phyloP scores from a whole-genome alignment of 2,113 vertebrate species.

The Corythornis vintsioides region DNA sequence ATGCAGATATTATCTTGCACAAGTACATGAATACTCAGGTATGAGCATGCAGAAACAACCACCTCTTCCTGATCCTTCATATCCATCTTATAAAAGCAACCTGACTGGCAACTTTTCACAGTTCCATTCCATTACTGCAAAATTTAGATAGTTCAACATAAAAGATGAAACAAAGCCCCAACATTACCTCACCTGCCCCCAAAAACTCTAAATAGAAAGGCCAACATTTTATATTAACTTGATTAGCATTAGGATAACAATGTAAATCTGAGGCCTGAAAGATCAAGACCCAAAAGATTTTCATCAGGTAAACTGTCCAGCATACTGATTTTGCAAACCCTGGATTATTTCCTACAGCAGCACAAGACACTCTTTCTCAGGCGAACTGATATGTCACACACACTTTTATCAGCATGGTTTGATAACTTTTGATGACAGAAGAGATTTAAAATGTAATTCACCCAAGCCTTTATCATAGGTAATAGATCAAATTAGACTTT shows the following conservation, averaged over 20 bases:
- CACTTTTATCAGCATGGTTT: not conserved
- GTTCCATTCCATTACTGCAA: not conserved
- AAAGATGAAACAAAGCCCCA: not conserved
- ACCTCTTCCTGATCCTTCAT: not conserved
- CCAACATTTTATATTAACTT: not conserved
- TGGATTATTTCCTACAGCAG: not conserved
- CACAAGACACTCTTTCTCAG: not conserved
- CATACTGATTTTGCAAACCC: not conserved
- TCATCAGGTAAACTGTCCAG: not conserved
- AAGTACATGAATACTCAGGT: not conserved
- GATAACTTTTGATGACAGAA: not conserved
- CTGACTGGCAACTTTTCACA: not conserved
- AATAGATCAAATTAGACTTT: not conserved
- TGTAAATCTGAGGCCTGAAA: not conserved
- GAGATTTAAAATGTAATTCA: not conserved
- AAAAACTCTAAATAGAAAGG: not conserved
- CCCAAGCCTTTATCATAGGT: not conserved
- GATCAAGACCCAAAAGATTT: not conserved
- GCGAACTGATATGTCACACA: not conserved
- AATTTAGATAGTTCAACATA: not conserved
- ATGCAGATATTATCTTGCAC: not conserved
- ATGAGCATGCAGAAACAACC: not conserved
- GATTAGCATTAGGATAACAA: not conserved
- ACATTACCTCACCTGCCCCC: rapidly evolving
- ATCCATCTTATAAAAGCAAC: not conserved